phyloP scores from a whole-genome alignment of 2,113 vertebrate genomes.

The crab-eating macaque (Macaca fascicularis) region T2T-MFA8v1.1 NC_088386.1:103525501-103526000 shows the following conservation, averaged over 20 bases:
- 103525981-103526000: neutral
- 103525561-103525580: conserved; percentile 39
- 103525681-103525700: conserved; percentile 43
- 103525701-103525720: neutral
- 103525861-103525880: conserved; percentile 94
- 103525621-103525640: neutral
- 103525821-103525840: conserved; percentile 93
- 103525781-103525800: conserved; percentile 94
- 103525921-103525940: conserved; percentile 99
- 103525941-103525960: neutral
- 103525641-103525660: conserved; percentile 32
- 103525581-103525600: conserved; percentile 12
- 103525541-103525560: conserved; percentile 30
- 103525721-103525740: neutral
- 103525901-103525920: conserved; percentile 97
- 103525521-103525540: conserved; percentile 57
- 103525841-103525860: conserved; percentile 97
- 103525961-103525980: neutral
- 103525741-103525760: neutral
- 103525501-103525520: conserved; percentile 73
- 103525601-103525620: conserved; percentile 37
- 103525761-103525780: neutral
- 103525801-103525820: conserved; percentile 99
- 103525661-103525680: conserved; percentile 28
- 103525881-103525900: conserved; percentile 93